Evolutionary conservation across 2,797 vertebrate species (phyloP).

Genomic region (Etheostoma perlongum): DNA sequence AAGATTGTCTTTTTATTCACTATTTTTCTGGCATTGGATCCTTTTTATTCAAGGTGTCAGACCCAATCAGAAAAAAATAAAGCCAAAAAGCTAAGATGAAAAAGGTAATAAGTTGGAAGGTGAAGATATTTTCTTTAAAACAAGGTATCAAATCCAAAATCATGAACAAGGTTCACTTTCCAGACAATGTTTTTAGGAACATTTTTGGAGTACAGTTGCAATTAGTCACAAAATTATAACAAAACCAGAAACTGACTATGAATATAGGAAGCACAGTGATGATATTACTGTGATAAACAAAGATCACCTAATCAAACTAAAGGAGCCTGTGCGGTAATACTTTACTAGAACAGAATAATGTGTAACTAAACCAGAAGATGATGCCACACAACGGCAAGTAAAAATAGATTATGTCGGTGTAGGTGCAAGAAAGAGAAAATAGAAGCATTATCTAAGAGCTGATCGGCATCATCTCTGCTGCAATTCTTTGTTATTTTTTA

Average conservation of each 20-base stretch:
- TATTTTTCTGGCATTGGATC: not conserved
- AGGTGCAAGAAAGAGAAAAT: slow-evolving; percentile 15
- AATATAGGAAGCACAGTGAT: not conserved
- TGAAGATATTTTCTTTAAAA: not conserved
- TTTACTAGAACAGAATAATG: not conserved
- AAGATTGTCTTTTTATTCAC: not conserved
- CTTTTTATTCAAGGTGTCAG: not conserved
- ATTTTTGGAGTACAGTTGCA: not conserved
- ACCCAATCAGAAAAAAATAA: not conserved
- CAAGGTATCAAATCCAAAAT: not conserved
- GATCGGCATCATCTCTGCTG: slow-evolving; percentile 24
- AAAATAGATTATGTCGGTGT: slow-evolving; percentile 37
- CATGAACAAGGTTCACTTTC: not conserved
- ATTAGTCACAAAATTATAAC: not conserved
- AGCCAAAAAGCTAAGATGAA: no score
- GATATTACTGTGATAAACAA: not conserved
- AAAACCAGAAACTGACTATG: not conserved
- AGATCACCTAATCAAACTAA: not conserved
- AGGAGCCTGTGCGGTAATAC: not conserved
- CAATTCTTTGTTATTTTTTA: not conserved
- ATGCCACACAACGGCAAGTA: slow-evolving; percentile 45
- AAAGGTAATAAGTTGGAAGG: not conserved
- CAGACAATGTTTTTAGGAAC: not conserved
- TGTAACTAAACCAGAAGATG: slow-evolving; percentile 41
- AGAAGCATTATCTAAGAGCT: slow-evolving; percentile 45